These are phyloP conservation scores for Apis dorsata DNA, from an alignment of 1,140 invertebrate genomes.

Conservation along the genomic window DNA sequence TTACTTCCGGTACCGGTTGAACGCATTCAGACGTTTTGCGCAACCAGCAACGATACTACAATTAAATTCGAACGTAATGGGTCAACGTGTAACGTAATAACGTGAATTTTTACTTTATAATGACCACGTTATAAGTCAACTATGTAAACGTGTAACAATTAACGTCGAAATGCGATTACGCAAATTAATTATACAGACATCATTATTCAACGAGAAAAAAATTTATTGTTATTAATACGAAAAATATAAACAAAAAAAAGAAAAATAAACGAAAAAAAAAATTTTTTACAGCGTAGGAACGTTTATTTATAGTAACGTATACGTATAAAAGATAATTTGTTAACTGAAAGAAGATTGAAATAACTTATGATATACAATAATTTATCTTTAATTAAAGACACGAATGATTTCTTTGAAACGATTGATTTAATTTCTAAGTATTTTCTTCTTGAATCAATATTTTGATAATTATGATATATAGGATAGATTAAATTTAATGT, in stretches of 20 bases:
- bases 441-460: too few species aligned
- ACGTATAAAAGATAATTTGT: too few species aligned
- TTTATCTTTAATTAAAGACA: too few species aligned
- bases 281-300: too few species aligned
- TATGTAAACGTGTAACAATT: conserved; percentile 6
- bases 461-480: too few species aligned
- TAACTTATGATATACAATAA: too few species aligned
- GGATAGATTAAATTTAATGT: too few species aligned
- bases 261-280: background rate
- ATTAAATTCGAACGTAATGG: conserved; percentile 11
- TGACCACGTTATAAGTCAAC: background rate
- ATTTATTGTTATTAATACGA: background rate
- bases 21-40: background rate
- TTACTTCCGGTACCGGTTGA: conserved; percentile 14
- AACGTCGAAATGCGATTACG: conserved; percentile 9
- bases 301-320: too few species aligned
- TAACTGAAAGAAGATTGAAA: too few species aligned
- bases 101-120: background rate
- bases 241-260: background rate
- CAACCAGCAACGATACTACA: background rate
- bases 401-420: too few species aligned
- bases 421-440: too few species aligned
- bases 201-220: background rate
- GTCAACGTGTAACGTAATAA: background rate
- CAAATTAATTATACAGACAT: conserved; percentile 6